Base-by-base conservation (phyloP, 2,113 vertebrate species). In the Propithecus coquereli region DNA sequence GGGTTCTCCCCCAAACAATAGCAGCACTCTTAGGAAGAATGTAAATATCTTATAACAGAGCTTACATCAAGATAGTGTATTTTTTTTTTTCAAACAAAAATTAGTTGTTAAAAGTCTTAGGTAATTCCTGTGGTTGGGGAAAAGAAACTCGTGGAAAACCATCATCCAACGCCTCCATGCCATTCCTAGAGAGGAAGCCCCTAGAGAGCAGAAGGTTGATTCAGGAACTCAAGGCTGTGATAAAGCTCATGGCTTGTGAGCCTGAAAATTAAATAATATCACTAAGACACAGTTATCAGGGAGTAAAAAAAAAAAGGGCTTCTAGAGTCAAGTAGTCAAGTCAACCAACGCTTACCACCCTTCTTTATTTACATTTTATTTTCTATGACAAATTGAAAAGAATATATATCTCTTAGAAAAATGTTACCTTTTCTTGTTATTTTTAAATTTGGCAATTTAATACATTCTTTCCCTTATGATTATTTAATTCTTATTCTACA, bases 361-460 rank as follows among this genome's bases (percentile, higher is more conserved):
- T 71, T 70, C 37, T 40, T 68, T 47, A 52, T 83, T 90, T 94
- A 71, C 1, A 70, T 76, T 66, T 83, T 30, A 50, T 73, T 84
- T 91, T 47, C 50, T 47, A 23, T 11, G 13, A 40, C 37, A 76
- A 82, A 59, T 25, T 74, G 40, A 43, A 50, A 74, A 40, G 83
- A 54, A 54, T 18, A 54, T 54, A 18, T 47, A 52, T 5, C 27
- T 73, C 40, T 76, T 90, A 30, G 47, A 70, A 83, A 94, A 92
- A 20, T 61, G 63, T 70, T 45, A 89, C 12, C 3, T 74, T 86
- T 90, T 25, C 25, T 81, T 83, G 20, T 54, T 86, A 65, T 18
- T 87, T 94, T 83, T 34, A 68, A 96, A 77, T 84, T 40, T 74
- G 61, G 16, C 27, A 80, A 65, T 81, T 70, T 32, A 70, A 70